Conservation (phyloP, 2,113 vertebrate genomes). For the Sturnus vulgaris region DNA sequence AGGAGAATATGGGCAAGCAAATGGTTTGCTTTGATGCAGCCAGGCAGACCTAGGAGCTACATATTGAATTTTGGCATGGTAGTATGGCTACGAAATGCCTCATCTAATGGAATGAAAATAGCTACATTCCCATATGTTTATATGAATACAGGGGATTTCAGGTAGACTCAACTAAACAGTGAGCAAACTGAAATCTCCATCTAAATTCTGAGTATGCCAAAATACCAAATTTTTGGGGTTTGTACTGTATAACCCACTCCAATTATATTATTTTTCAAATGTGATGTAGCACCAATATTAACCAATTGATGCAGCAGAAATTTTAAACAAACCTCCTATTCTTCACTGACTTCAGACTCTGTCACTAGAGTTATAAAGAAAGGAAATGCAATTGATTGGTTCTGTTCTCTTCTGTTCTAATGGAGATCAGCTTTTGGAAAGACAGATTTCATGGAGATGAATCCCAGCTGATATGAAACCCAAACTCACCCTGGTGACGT, state of each 20-base stretch:
- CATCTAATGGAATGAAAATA: background rate
- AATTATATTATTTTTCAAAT: background rate
- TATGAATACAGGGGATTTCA: background rate
- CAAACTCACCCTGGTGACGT: slow-evolving; percentile 75
- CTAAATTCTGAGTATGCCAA: background rate
- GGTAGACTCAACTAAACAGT: background rate
- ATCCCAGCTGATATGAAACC: background rate
- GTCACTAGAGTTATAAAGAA: background rate
- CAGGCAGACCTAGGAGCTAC: background rate
- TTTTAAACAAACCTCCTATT: background rate
- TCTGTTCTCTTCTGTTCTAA: background rate
- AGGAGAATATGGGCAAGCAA: background rate
- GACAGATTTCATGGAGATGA: background rate
- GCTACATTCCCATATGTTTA: background rate
- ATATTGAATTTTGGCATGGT: background rate
- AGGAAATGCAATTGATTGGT: background rate
- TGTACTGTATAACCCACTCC: background rate
- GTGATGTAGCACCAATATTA: background rate
- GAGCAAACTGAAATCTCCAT: background rate
- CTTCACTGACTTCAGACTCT: background rate
- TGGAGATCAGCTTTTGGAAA: background rate
- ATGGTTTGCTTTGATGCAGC: background rate
- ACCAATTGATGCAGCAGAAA: background rate
- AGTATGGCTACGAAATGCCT: background rate
- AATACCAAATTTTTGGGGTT: background rate